phyloP scores from a whole-genome alignment of 2,113 vertebrate species.

The Geococcyx californianus region DNA sequence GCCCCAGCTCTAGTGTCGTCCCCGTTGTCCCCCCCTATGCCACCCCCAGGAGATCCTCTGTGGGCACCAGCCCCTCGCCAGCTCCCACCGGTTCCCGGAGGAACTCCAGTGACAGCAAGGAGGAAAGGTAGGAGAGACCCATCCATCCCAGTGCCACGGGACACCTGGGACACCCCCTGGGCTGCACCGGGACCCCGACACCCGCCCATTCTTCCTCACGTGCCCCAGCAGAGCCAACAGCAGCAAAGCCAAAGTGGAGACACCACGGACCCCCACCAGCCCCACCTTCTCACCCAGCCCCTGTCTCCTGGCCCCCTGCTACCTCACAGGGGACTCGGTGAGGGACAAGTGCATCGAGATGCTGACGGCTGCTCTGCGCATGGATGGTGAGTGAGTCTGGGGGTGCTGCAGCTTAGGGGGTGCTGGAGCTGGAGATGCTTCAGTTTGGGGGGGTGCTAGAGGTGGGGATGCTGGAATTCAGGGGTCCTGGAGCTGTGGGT shows the following conservation, averaged over 20 bases:
- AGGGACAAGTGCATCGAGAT: slow-evolving; percentile 96
- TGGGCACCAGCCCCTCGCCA: slow-evolving; percentile 59
- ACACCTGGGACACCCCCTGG: accelerated
- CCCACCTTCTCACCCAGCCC: slow-evolving; percentile 72
- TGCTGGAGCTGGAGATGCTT: too few relatives aligned
- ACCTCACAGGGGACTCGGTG: slow-evolving; percentile 87
- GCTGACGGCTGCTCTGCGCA: slow-evolving; percentile 86
- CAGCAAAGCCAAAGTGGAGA: slow-evolving; percentile 77
- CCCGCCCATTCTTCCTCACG: neutral
- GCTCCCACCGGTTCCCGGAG: slow-evolving; percentile 68
- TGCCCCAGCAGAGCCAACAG: slow-evolving; percentile 72
- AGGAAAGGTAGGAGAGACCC: slow-evolving; percentile 72
- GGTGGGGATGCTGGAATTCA: too few relatives aligned
- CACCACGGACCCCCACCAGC: slow-evolving; percentile 82
- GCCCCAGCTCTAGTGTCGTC: neutral
- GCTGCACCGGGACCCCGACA: accelerated
- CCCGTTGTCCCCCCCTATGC: neutral
- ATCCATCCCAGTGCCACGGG: accelerated
- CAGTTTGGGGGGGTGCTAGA: neutral
- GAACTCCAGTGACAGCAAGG: slow-evolving; percentile 74
- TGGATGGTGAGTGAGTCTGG: slow-evolving; percentile 79
- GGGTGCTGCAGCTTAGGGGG: too few relatives aligned
- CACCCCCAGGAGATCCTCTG: slow-evolving; percentile 76
- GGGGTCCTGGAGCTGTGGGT: neutral
- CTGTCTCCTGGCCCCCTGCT: slow-evolving; percentile 77